Evolutionary conservation across 2,888 invertebrate genomes (phyloP).

Genomic region (Lepidocyrtinus sp.): DNA sequence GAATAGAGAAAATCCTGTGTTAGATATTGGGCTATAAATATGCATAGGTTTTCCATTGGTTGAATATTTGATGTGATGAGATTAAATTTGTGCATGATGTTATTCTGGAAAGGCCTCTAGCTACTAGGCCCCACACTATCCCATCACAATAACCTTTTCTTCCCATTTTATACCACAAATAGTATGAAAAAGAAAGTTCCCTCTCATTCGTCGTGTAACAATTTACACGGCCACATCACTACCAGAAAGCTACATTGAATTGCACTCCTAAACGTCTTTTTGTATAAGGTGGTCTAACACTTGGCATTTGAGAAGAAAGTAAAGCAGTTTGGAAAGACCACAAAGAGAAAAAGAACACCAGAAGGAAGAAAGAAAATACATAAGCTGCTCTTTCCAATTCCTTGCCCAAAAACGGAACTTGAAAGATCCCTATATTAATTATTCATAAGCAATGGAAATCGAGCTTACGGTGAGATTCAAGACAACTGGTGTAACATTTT

Average conservation of each 20-base stretch:
- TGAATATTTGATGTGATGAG: conserved; percentile 38
- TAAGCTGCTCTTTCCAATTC: conserved; percentile 15
- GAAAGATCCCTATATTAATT: conserved; percentile 53
- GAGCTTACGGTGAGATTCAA: conserved; percentile 55
- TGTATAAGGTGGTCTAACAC: too few relatives aligned
- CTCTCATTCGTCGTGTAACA: conserved; percentile 23
- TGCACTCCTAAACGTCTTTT: neutral
- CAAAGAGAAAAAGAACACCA: conserved; percentile 1
- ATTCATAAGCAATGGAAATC: conserved; percentile 51
- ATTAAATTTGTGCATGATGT: conserved; percentile 41
- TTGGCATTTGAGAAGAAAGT: conserved; percentile 31
- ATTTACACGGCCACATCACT: conserved; percentile 16
- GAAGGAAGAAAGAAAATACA: conserved; percentile 23
- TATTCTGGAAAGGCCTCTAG: neutral
- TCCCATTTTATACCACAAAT: neutral
- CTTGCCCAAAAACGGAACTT: conserved; percentile 39
- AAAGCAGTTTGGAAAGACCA: conserved; percentile 9
- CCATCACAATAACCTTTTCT: neutral
- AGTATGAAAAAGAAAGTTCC: neutral
- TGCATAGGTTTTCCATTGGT: conserved; percentile 17
- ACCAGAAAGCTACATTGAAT: neutral
- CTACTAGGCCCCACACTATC: neutral
- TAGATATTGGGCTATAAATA: conserved; percentile 24
- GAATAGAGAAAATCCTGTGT: conserved; percentile 36
- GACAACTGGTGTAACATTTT: conserved; percentile 53